Conservation (phyloP, 2,797 vertebrate genomes). For the Silurus lanzhouensis region DNA sequence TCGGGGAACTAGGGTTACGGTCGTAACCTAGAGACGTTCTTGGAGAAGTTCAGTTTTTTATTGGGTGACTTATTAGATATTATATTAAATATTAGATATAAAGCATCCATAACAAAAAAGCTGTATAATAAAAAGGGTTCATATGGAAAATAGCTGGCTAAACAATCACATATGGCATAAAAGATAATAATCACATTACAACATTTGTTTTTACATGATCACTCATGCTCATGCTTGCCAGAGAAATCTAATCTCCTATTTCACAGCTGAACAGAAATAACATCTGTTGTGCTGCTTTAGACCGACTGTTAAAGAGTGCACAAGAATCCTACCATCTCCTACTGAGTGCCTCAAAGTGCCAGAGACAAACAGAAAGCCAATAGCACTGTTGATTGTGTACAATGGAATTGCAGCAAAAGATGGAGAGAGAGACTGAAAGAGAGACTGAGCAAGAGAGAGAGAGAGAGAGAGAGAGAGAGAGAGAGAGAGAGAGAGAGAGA, state of each 20-base stretch:
- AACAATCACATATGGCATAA: not conserved
- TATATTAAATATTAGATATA: not conserved
- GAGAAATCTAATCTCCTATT: slow-evolving; percentile 1
- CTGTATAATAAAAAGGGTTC: not conserved
- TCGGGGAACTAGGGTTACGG: too few relatives aligned
- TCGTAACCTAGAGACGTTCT: too few relatives aligned
- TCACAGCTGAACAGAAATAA: not conserved
- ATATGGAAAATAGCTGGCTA: slow-evolving; percentile 2
- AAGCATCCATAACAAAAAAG: not conserved
- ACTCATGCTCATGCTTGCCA: not conserved
- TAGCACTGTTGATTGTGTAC: not conserved
- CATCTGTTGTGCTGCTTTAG: slow-evolving; percentile 5
- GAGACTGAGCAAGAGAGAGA: not conserved
- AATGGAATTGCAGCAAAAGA: not conserved
- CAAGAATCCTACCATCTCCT: not conserved
- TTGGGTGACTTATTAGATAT: not conserved
- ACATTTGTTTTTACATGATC: slow-evolving; percentile 19
- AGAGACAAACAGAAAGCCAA: slow-evolving; percentile 14
- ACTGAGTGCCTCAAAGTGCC: slow-evolving; percentile 8
- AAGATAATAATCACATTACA: not conserved
- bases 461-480: not conserved
- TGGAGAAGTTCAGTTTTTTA: not conserved
- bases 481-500: not conserved
- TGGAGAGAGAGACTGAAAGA: not conserved
- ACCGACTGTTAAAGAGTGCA: not conserved